Evolutionary conservation across 2,888 invertebrate genomes (phyloP).

Genomic region (Drosophila incognita): DNA sequence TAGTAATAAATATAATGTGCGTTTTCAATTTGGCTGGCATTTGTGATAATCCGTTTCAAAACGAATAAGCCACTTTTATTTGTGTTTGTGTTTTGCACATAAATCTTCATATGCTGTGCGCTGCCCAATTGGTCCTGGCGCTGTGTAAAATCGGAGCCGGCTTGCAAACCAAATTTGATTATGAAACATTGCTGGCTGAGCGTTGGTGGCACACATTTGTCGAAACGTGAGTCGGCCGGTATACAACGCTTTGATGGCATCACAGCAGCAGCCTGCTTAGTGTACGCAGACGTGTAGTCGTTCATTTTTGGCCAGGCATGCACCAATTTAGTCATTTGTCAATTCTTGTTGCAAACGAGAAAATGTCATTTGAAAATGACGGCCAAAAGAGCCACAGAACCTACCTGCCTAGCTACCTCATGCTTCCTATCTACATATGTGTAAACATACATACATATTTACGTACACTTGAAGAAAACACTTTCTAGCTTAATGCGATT

Average conservation of each 20-base stretch:
- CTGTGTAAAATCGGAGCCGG: conserved; percentile 42
- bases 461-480: background rate
- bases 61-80: background rate
- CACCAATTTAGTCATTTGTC: conserved; percentile 71
- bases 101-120: conserved; percentile 50
- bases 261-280: conserved; percentile 4
- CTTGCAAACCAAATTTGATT: conserved; percentile 59
- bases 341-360: conserved; percentile 62
- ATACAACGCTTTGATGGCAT: conserved; percentile 18
- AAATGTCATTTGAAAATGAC: conserved; percentile 67
- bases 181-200: conserved; percentile 58
- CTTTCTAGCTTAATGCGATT: background rate
- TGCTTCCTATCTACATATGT: background rate
- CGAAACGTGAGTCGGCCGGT: conserved; percentile 44
- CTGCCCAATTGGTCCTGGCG: conserved; percentile 28
- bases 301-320: conserved; percentile 38
- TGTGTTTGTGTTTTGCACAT: conserved; percentile 20
- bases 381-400: conserved; percentile 44
- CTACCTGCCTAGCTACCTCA: conserved; percentile 10
- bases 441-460: background rate
- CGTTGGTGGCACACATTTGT: conserved; percentile 55
- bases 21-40: background rate
- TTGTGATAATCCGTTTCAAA: background rate
- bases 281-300: background rate
- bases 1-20: background rate